A percentile compares a stretch with the other conserved stretches of the same genome.
phyloP scores from a whole-genome alignment of 1,140 invertebrate species.

The Parapsyche elsis region DNA sequence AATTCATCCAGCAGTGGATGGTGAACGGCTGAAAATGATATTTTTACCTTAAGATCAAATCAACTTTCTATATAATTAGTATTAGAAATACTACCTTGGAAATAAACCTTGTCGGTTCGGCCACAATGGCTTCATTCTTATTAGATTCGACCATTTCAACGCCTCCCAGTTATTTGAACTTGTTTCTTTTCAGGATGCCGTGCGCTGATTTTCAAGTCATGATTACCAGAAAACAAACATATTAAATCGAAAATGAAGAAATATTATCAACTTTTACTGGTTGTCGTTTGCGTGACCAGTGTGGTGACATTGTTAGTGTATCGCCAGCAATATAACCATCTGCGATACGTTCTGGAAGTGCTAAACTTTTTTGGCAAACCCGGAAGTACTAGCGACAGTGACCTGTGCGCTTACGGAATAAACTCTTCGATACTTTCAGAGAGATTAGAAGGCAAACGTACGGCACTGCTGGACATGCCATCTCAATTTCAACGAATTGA shows the following conservation, averaged over 20 bases:
- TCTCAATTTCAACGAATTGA: constrained; percentile 66
- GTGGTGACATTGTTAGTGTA: constrained; percentile 78
- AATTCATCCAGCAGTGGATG: no score
- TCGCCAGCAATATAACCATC: constrained; percentile 79
- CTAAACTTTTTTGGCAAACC: constrained; percentile 81
- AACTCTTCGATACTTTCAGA: constrained; percentile 65
- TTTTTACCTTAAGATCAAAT: no score
- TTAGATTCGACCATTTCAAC: no score
- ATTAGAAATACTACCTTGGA: no score
- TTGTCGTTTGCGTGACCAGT: constrained; percentile 74
- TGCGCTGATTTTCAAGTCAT: background rate
- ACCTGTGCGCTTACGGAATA: constrained; percentile 67
- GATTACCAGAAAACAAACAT: background rate
- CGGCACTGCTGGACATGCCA: constrained; percentile 63
- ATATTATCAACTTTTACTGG: constrained; percentile 78
- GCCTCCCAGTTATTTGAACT: background rate
- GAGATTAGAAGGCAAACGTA: constrained; percentile 62
- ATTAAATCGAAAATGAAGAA: constrained; percentile 71
- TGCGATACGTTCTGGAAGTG: constrained; percentile 80
- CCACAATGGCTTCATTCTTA: no score
- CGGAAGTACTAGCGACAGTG: constrained; percentile 63
- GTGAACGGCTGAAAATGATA: no score
- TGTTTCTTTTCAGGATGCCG: background rate
- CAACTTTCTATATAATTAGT: no score
- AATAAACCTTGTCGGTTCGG: no score